Conservation (phyloP, 23 tunicate genomes). For the Halocynthia roretzi region DNA sequence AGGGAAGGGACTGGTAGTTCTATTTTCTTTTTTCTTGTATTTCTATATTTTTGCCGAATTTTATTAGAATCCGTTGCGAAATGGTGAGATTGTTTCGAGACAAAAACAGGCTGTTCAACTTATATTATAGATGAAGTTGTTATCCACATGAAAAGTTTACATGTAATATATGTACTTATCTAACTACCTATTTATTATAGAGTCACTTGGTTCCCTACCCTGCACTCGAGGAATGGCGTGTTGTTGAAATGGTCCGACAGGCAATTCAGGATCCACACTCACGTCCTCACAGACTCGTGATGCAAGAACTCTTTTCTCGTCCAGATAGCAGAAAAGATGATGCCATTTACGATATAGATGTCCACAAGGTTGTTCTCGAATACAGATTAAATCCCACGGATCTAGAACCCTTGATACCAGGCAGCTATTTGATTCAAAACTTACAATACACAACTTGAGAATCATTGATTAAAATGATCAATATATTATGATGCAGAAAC, state of each 20-base stretch:
- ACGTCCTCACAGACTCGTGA: conserved; percentile 41
- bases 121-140: not conserved
- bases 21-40: no score
- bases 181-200: conserved; percentile 13
- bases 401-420: no score
- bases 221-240: conserved; percentile 48
- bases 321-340: conserved; percentile 28
- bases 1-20: no score
- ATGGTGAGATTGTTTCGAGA: no score
- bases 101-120: not conserved
- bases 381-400: not conserved
- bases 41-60: no score
- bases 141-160: not conserved
- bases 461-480: no score
- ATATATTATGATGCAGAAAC: no score
- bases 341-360: conserved; percentile 69
- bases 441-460: no score
- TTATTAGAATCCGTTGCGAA: no score
- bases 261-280: conserved; percentile 53
- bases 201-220: conserved; percentile 76
- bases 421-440: no score
- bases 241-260: conserved; percentile 53
- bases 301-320: conserved; percentile 57
- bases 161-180: not conserved
- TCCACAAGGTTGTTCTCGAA: conserved; percentile 40